A percentile compares a stretch with the other conserved stretches of the same genome.
Conservation (phyloP, 1,140 invertebrate species). For the Aphelinus certus region DNA sequence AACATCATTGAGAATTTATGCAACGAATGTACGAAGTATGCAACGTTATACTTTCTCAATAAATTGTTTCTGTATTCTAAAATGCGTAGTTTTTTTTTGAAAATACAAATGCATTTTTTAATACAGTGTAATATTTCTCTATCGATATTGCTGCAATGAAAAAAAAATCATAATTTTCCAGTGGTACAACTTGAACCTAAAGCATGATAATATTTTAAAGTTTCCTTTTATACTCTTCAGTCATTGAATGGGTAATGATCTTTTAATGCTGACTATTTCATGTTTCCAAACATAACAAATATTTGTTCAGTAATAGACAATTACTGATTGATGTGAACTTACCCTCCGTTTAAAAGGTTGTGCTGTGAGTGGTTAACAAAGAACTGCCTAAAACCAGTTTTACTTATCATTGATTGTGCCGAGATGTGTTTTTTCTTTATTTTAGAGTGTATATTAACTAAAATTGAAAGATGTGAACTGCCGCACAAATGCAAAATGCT, state of each 20-base stretch:
- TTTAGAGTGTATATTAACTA: too few species aligned
- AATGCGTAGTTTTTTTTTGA: too few species aligned
- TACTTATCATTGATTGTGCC: slow-evolving; percentile 1
- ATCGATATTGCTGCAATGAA: slow-evolving; percentile 2
- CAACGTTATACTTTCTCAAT: too few species aligned
- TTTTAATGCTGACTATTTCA: too few species aligned
- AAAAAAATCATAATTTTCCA: background rate
- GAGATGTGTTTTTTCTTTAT: background rate
- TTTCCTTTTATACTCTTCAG: background rate
- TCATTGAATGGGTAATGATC: too few species aligned
- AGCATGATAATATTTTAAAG: slow-evolving; percentile 22
- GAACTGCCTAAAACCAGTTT: slow-evolving; percentile 25
- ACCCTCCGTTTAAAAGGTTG: background rate
- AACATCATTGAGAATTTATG: too few species aligned
- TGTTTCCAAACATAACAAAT: background rate
- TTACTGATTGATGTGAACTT: slow-evolving; percentile 1
- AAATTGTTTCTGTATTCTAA: too few species aligned
- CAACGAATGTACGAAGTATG: too few species aligned
- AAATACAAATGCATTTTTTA: too few species aligned
- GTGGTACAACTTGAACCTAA: background rate
- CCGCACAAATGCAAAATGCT: too few species aligned
- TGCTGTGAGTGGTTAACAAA: background rate
- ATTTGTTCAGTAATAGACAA: background rate
- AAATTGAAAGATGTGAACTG: too few species aligned
- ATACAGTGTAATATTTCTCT: too few species aligned